Evolutionary conservation across 2,888 invertebrate species (phyloP).

Genomic region (Anodontia alba): DNA sequence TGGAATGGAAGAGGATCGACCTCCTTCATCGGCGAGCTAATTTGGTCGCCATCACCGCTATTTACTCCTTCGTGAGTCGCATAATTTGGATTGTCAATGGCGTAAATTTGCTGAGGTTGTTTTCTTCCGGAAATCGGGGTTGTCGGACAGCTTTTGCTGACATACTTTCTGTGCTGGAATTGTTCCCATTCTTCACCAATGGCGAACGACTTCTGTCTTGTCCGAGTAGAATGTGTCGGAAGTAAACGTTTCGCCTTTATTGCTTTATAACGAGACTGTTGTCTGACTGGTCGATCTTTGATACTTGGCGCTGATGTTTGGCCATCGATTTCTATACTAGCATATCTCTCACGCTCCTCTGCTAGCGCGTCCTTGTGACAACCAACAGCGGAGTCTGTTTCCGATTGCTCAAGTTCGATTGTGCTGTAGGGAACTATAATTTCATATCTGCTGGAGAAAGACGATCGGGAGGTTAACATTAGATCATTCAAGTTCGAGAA

Average conservation of each 20-base stretch:
- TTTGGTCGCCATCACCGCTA: slow-evolving; percentile 26
- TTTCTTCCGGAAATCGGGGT: slow-evolving; percentile 47
- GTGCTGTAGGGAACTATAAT: not conserved
- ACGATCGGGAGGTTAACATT: not conserved
- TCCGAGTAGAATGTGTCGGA: not conserved
- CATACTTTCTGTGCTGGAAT: slow-evolving; percentile 41
- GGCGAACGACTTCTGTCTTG: slow-evolving; percentile 55
- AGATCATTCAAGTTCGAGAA: not conserved
- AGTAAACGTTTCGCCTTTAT: not conserved
- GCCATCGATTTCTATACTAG: not conserved
- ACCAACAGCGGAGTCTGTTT: not conserved
- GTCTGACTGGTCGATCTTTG: not conserved
- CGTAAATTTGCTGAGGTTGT: slow-evolving; percentile 21
- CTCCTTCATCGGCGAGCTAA: slow-evolving; percentile 31
- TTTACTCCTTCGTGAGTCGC: slow-evolving; percentile 43
- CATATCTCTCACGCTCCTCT: not conserved
- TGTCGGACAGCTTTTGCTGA: slow-evolving; percentile 59
- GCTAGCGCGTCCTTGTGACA: not conserved
- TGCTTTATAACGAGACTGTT: not conserved
- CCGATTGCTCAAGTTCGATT: not conserved
- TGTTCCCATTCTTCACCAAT: slow-evolving; percentile 74
- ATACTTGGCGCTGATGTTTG: not conserved
- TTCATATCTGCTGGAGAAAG: not conserved
- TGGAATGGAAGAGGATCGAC: slow-evolving; percentile 52
- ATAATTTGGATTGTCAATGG: slow-evolving; percentile 44